Base-by-base conservation (phyloP, 2,888 invertebrate species). In the Rhingia campestris region DNA sequence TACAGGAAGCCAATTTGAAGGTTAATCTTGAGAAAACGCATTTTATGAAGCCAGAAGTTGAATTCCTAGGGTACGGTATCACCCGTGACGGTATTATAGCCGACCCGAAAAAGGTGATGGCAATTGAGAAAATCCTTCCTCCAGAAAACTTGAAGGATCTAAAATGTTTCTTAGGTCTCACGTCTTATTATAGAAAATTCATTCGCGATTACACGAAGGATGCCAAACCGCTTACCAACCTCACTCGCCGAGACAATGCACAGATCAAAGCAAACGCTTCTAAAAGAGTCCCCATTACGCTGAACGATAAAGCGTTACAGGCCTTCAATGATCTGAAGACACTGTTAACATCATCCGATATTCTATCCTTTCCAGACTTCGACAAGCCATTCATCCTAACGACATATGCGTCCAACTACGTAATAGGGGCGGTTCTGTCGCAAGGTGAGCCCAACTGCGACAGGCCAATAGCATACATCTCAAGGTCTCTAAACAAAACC, bases 271-370 rank as follows among this genome's bases (percentile, higher is more conserved):
- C 12, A 69, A 81, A 6, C 79, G 79, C 49, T 53, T 86, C 22
- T 82, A 72, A 41, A 56, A 85, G 73, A 3, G 61, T 86, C 0
- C 45, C 51, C 54, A 76, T 84, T 2, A 35, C 4, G 6, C 47
- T 85, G 9, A 49, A 56, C 9, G 67, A 63, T 9, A 35, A 72
- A 10, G 79, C 72, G 0, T 9, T 79, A 9, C 37, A 70, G 43
- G 81, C 86, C 7, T 86, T 86, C 51, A 45, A 85, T 22, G 43
- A 80, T 4, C 32, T 87, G 6, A 87, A 86, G 39, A 64, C 73
- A 47, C 43, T 86, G 14, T 49, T 86, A 4, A 74, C 63, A 3
- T 86, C 86, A 1, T 39, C 84, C 0, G 86, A 87, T 35, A 51
- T 86, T n/a, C n/a, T n/a, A n/a, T n/a, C n/a, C n/a, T n/a, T n/a